Base-by-base conservation (phyloP, 2,797 vertebrate genomes). In the Triplophysa bombifrons region DNA sequence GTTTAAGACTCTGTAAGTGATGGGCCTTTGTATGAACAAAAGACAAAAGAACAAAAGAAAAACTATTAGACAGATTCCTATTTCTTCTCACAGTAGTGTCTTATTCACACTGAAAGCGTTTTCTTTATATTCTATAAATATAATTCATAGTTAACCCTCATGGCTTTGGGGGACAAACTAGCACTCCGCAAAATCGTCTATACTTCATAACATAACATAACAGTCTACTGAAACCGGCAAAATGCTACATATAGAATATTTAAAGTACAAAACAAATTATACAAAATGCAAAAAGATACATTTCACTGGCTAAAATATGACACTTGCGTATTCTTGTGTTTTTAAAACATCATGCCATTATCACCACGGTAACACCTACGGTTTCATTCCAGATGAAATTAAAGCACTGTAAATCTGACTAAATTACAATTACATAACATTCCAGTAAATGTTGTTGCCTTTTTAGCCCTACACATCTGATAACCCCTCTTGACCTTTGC, bases 341-440 rank as follows among this genome's bases (percentile, higher is more conserved):
- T n/a, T 89, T 88, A 85, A 84, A 67, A 90, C 86, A 76, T 91
- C 93, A 93, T 93, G 93, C 91, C 90, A 78, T 90, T 88, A 89
- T 91, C 90, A 88, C 72, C 81, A 77, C 60, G 77, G 30, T 73
- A 66, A 82, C 80, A 84, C 46, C 63, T 76, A 81, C 81, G 87
- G 87, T 81, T 85, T 90, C 84, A 86, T 83, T 85, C 89, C 82
- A 85, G 89, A 91, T 81, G 68, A 87, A 92, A 88, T 86, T 70
- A 86, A 87, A 89, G 85, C 87, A 74, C 74, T 83, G 80, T 87
- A 88, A 88, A 82, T 71, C 73, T 30, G 53, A 73, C 74, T 50
- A 74, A 58, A 64, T 38, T 82, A 70, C 11, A 30, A 78, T 51
- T 51, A 61, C 48, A 69, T 46, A 61, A 78, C 66, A 70, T 77